Percentiles rank a stretch among this genome's conserved stretches.
phyloP scores from a whole-genome alignment of 1,140 invertebrate genomes.

The Probaryconus sp. region DNA sequence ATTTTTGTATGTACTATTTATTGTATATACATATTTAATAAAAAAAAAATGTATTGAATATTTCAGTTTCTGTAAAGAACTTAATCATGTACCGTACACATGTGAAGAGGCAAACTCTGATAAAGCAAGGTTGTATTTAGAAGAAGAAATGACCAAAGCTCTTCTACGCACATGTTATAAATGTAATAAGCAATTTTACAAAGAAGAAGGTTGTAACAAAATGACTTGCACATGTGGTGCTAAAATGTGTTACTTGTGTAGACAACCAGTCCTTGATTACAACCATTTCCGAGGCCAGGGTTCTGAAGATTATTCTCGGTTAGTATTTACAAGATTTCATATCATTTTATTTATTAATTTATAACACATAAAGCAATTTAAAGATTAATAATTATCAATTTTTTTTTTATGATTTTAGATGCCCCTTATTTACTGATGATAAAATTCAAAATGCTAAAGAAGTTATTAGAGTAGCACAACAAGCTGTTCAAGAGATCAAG shows the following conservation, averaged over 20 bases:
- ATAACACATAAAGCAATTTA: too few relatives aligned
- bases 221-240: slow-evolving; percentile 85
- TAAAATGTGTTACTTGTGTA: slow-evolving; percentile 84
- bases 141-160: slow-evolving; percentile 83
- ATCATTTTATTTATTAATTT: slow-evolving; percentile 4
- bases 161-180: slow-evolving; percentile 81
- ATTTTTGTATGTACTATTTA: slow-evolving; percentile 6
- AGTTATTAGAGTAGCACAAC: slow-evolving; percentile 73
- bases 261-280: slow-evolving; percentile 80
- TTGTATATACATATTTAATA: slow-evolving; percentile 6
- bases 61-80: slow-evolving; percentile 80
- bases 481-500: slow-evolving; percentile 69
- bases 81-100: slow-evolving; percentile 81
- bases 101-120: slow-evolving; percentile 82
- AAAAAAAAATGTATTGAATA: slow-evolving; percentile 17
- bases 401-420: slow-evolving; percentile 27
- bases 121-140: slow-evolving; percentile 80
- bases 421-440: slow-evolving; percentile 50
- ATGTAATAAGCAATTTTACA: slow-evolving; percentile 81
- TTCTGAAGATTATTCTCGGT: slow-evolving; percentile 22
- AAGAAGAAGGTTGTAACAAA: slow-evolving; percentile 84
- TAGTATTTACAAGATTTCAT: background rate
- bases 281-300: slow-evolving; percentile 80
- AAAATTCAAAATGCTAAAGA: slow-evolving; percentile 71
- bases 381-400: background rate